Conservation (phyloP, 2,797 vertebrate species). For the Phataginus tetradactyla region DNA sequence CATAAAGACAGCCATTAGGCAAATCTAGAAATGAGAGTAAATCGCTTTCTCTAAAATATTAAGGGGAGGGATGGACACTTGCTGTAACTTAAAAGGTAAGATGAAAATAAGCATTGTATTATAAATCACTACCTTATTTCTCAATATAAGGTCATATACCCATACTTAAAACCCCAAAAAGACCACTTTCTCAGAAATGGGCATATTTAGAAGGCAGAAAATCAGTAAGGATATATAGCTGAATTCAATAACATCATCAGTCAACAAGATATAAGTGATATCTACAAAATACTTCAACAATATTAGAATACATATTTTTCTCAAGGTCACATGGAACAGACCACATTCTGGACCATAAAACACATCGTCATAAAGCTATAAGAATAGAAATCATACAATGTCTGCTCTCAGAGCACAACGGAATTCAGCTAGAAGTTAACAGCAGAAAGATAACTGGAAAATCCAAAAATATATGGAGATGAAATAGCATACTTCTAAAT, state of each 20-base stretch:
- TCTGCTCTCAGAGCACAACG: background rate
- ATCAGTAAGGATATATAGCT: background rate
- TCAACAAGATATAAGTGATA: background rate
- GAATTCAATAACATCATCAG: background rate
- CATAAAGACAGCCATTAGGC: background rate
- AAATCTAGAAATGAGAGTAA: background rate
- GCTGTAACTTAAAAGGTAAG: background rate
- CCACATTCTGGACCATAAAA: background rate
- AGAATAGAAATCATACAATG: background rate
- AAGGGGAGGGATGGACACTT: background rate
- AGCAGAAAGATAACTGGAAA: background rate
- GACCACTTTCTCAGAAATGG: background rate
- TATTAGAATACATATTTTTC: background rate
- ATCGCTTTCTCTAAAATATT: background rate
- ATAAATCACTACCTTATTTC: background rate
- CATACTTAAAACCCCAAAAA: background rate
- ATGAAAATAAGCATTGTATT: constrained; percentile 2
- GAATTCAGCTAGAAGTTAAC: background rate
- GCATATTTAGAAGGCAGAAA: background rate
- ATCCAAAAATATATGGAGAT: background rate
- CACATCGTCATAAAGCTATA: background rate
- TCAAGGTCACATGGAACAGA: background rate
- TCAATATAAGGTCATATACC: background rate
- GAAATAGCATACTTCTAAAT: background rate
- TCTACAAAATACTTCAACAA: background rate